Evolutionary conservation across 2,888 invertebrate genomes (phyloP), one percentile per base, ranked within the genome.

Genomic region (Seira ritae): DNA sequence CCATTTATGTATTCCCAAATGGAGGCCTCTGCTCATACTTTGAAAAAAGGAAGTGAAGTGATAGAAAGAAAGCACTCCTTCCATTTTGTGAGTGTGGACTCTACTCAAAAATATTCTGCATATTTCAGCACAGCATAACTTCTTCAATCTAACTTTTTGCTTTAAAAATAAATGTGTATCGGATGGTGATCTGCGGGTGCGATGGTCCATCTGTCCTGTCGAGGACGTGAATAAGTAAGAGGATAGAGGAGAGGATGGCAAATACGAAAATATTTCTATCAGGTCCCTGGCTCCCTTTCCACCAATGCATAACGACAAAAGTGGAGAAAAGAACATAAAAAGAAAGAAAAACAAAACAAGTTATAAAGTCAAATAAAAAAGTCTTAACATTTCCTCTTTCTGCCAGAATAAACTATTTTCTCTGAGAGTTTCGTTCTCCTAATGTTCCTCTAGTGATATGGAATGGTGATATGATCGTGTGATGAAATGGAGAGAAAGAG

Each of bases 381-480:
- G 65, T 79, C 60, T 72, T 72, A 71, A 62, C 66, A 79, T 67
- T 79, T 79, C 79, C 72, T 71, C 19, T 72, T 79, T 24, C 72
- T 72, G 55, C 37, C 79, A 79, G 66, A 72, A 79, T 66, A 55
- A 72, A 72, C 72, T 66, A 72, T 78, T 78, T 50, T 46, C 72
- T 15, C 72, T 62, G 55, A 3, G 31, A 31, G 31, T 31, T 55
- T 55, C n/a, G 15, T 62, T 31, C 31, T 72, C 20, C 31, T 72
- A 78, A 79, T 55, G 62, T 65, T 69, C 22, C 77, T 69, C 69
- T 62, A 15, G 77, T 22, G 17, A 60, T n/a, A 55, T 55, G 31
- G 31, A 31, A 31, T 31, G 15, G 15, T n/a, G 55, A 55, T 55
- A 55, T n/a, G n/a, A 55, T 55, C 55, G 15, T 55, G 55, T 55